These are phyloP conservation scores for Luperina nickerlii DNA, from an alignment of 2,888 invertebrate species.

Conservation along the genomic window DNA sequence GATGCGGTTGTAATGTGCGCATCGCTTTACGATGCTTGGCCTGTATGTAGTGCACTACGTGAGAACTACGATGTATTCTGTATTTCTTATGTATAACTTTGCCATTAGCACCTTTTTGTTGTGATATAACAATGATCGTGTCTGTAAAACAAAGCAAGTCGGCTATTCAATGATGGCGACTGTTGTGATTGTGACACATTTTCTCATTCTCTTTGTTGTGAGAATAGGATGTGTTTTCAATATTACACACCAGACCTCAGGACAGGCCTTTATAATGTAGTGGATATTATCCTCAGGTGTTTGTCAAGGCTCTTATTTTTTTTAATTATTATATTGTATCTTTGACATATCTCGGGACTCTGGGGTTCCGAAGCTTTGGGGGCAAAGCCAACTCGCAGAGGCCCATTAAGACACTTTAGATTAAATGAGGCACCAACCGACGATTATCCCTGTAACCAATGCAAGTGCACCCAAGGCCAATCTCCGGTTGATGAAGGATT, in stretches of 20 bases:
- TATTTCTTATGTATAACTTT: not conserved
- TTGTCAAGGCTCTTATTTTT: too few species aligned
- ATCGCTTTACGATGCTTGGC: not conserved
- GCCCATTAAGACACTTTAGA: too few species aligned
- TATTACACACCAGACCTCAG: not conserved
- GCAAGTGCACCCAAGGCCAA: too few species aligned
- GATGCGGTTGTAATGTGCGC: not conserved
- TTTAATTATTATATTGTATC: too few species aligned
- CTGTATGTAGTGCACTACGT: slow-evolving; percentile 1
- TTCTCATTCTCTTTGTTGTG: not conserved
- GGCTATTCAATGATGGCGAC: slow-evolving; percentile 14
- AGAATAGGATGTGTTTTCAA: not conserved
- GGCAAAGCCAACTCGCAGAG: too few species aligned
- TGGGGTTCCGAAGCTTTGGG: too few species aligned
- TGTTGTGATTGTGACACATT: not conserved
- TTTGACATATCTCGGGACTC: too few species aligned
- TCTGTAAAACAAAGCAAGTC: slow-evolving; percentile 38
- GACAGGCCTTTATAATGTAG: not conserved
- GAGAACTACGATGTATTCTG: slow-evolving; percentile 6
- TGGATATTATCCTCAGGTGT: too few species aligned
- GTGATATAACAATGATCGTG: slow-evolving; percentile 23
- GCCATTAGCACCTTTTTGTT: slow-evolving; percentile 23
- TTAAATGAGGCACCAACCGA: too few species aligned
- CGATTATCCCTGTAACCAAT: too few species aligned
- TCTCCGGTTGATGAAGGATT: too few species aligned